phyloP scores from a whole-genome alignment of 2,888 invertebrate species.

The Monopis laevigella region DNA sequence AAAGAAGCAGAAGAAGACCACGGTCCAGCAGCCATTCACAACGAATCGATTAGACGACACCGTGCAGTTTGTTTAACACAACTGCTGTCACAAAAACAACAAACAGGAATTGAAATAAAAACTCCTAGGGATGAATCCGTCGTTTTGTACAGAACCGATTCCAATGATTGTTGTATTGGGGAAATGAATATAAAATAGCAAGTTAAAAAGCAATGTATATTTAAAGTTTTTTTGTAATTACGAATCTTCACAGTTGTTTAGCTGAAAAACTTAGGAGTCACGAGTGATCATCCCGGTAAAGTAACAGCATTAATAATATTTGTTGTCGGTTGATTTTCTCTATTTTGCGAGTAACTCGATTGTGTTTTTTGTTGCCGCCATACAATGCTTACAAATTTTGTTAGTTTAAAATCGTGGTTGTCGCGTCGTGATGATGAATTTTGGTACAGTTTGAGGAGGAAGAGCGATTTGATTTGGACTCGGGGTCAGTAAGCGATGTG shows the following conservation, averaged over 20 bases:
- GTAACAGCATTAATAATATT: conserved; percentile 62
- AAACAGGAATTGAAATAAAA: conserved; percentile 49
- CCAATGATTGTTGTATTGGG: background rate
- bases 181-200: background rate
- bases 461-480: conserved; percentile 29
- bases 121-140: background rate
- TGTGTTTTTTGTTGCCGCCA: conserved; percentile 51
- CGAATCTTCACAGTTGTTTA: background rate
- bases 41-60: conserved; percentile 52
- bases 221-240: background rate
- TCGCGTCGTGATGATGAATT: conserved; percentile 40
- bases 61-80: conserved; percentile 55
- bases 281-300: conserved; percentile 53
- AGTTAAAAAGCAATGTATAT: background rate
- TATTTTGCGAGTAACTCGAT: conserved; percentile 64
- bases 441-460: conserved; percentile 25
- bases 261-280: conserved; percentile 57
- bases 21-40: conserved; percentile 25
- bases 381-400: conserved; percentile 60
- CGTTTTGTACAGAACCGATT: background rate
- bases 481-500: conserved; percentile 27
- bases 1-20: no score
- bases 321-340: conserved; percentile 64
- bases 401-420: conserved; percentile 45
- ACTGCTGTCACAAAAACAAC: conserved; percentile 45